A percentile compares a stretch with the other conserved stretches of the same genome.
These are phyloP conservation scores for Styela clava DNA, from an alignment of 23 tunicate species.

Conservation along the genomic window DNA sequence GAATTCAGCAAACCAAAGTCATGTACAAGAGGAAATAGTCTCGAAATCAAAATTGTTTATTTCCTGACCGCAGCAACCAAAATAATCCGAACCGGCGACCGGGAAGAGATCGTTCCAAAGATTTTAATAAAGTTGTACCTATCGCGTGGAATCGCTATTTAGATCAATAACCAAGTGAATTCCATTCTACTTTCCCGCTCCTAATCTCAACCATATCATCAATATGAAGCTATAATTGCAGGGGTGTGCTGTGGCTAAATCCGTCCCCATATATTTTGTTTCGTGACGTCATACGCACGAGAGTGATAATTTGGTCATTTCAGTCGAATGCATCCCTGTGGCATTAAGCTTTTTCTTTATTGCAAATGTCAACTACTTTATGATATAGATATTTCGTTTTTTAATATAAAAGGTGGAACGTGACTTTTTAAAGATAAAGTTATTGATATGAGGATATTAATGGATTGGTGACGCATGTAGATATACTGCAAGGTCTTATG, in stretches of 20 bases:
- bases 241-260: background rate
- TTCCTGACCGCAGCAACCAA: background rate
- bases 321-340: background rate
- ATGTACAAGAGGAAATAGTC: background rate
- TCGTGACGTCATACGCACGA: background rate
- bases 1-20: too few species aligned
- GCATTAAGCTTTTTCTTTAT: background rate
- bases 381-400: background rate
- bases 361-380: background rate
- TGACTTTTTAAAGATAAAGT: background rate
- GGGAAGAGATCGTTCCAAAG: background rate
- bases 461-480: background rate
- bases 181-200: background rate
- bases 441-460: background rate
- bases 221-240: background rate
- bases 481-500: background rate
- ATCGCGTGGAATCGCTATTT: background rate
- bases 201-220: background rate
- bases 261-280: background rate
- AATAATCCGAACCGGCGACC: background rate
- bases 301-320: background rate
- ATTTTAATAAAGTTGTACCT: background rate
- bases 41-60: background rate
- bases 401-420: background rate
- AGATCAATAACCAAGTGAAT: background rate